Conservation (phyloP, 2,113 vertebrate species). For the Sinocyclocheilus anshuiensis region DNA sequence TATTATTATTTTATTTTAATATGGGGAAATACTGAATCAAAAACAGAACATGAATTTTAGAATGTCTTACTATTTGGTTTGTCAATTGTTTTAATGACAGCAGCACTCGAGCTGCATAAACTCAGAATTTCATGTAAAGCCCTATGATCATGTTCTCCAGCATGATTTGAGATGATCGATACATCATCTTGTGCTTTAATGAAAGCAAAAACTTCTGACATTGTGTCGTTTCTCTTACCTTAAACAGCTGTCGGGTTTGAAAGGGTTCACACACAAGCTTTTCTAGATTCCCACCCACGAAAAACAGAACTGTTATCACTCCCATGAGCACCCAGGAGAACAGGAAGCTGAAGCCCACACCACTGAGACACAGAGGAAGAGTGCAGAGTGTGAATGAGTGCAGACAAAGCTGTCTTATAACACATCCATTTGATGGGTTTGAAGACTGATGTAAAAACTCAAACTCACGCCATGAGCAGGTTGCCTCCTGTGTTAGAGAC, state of each 20-base stretch:
- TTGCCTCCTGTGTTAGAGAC: constrained; percentile 93
- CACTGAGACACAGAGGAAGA: constrained; percentile 71
- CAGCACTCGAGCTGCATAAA: no score
- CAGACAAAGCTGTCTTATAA: background rate
- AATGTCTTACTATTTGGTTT: no score
- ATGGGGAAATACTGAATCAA: no score
- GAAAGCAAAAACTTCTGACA: no score
- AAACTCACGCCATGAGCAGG: constrained; percentile 94
- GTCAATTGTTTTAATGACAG: no score
- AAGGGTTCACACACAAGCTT: constrained; percentile 94
- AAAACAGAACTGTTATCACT: constrained; percentile 82
- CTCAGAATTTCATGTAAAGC: no score
- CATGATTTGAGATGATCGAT: no score
- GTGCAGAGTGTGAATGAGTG: background rate
- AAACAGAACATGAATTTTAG: no score
- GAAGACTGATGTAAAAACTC: background rate
- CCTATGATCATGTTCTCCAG: no score
- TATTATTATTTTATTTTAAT: no score
- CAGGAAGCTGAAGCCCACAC: constrained; percentile 91
- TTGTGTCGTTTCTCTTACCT: constrained; percentile 71
- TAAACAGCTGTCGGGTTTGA: constrained; percentile 84
- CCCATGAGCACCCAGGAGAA: constrained; percentile 93
- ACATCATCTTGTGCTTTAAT: no score
- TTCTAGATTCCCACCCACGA: constrained; percentile 88
- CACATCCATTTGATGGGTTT: background rate